Evolutionary conservation across 2,888 invertebrate species (phyloP), one percentile per base, ranked within the genome.

Genomic region (Drosophila hawaiiensis): DNA sequence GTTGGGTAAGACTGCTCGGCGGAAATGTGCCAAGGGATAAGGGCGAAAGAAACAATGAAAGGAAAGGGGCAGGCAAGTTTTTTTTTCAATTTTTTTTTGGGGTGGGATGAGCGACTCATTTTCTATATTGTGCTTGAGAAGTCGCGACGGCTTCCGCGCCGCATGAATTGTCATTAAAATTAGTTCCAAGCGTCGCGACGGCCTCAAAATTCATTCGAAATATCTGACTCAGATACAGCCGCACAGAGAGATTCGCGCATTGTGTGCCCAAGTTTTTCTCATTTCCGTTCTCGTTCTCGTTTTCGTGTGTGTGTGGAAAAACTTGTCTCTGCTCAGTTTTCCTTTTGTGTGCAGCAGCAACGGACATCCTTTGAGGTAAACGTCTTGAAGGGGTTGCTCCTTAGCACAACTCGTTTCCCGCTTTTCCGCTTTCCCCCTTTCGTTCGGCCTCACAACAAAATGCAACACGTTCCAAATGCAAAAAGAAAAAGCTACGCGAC

Each of bases 101-200:
- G 82, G 66, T 78, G 77, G 76, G 28, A 25, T 6, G 33, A 2
- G 28, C 28, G 28, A 55, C 50, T 59, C 67, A 61, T 70, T 82
- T 63, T 68, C 68, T 43, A 68, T 75, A 83, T 73, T 66, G 52
- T 70, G 62, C 79, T 56, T 60, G 58, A 43, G 52, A 63, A 68
- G 73, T 70, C 76, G 79, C 69, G 69, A 50, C 58, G n/a, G 56
- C 69, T 68, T 78, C 77, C 80, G 75, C 83, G 82, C 73, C 74
- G 89, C 81, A 71, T 78, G 89, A 76, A 88, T 90, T 90, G 89
- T 90, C 89, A 90, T 90, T 90, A 86, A 88, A 89, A 91, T 90
- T 85, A 90, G 89, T 90, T 86, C 68, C 89, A 77, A 69, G 7
- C 55, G n/a, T 33, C 66, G 79, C 72, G 58, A 69, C 60, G 68